phyloP scores from a whole-genome alignment of 2,797 vertebrate species.

The Sternotherus odoratus region DNA sequence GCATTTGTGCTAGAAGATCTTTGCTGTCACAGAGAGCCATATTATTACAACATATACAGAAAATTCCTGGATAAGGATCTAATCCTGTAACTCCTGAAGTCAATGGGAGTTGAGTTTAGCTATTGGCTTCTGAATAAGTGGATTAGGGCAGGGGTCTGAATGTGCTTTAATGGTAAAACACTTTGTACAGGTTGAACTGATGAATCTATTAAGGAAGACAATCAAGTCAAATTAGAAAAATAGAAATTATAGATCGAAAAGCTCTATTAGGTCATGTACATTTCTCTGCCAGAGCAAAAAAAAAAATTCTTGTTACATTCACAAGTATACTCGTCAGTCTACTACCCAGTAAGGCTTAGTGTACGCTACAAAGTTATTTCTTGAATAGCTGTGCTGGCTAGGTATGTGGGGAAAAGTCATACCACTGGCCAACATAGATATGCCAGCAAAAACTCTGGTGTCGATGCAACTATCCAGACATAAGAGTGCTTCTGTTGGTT shows the following conservation, averaged over 20 bases:
- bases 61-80: background rate
- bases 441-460: background rate
- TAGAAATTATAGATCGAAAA: background rate
- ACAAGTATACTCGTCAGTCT: background rate
- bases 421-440: background rate
- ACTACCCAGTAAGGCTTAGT: background rate
- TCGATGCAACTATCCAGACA: background rate
- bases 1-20: background rate
- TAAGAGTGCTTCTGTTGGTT: background rate
- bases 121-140: background rate
- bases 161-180: background rate
- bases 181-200: background rate
- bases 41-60: background rate
- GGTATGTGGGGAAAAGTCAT: background rate
- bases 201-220: background rate
- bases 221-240: background rate
- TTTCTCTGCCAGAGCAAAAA: background rate
- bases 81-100: background rate
- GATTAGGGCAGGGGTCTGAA: background rate
- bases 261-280: background rate
- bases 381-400: background rate
- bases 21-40: background rate
- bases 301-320: background rate
- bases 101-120: background rate
- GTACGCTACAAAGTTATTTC: background rate